Conservation (phyloP, 2,797 vertebrate species). For the Dendrocincla tyrannina region DNA sequence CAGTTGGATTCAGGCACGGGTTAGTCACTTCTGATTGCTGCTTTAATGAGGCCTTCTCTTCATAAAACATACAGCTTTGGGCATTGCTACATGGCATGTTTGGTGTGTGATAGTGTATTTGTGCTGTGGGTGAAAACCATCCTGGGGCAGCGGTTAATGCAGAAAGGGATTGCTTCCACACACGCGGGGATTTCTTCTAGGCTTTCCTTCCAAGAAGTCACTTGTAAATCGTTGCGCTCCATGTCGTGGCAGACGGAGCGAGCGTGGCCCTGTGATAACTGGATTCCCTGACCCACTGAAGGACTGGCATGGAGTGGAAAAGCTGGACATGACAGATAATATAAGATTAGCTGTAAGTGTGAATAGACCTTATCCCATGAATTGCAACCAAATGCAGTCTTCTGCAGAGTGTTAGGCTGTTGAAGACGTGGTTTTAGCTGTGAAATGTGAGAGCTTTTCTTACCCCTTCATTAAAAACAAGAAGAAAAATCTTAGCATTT, state of each 20-base stretch:
- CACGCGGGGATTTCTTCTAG: not conserved
- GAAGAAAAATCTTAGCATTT: not conserved
- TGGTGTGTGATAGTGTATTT: not conserved
- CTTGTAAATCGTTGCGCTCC: not conserved
- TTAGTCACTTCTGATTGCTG: not conserved
- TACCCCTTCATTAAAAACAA: not conserved
- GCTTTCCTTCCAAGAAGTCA: not conserved
- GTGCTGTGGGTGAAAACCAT: not conserved
- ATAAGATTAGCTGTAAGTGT: not conserved
- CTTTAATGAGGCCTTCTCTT: not conserved
- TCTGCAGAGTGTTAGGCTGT: not conserved
- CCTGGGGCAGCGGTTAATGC: not conserved
- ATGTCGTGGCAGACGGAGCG: not conserved
- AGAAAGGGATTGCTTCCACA: not conserved
- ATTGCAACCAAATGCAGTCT: not conserved
- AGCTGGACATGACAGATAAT: not conserved
- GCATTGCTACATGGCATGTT: not conserved
- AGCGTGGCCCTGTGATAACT: not conserved
- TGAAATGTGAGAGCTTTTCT: not conserved
- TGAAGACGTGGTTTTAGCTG: not conserved
- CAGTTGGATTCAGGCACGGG: not conserved
- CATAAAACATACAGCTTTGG: not conserved
- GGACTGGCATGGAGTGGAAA: not conserved
- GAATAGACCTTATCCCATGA: not conserved
- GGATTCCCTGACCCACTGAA: not conserved